Percentiles rank a stretch among this genome's conserved stretches.
Evolutionary conservation across 1,140 invertebrate genomes (phyloP).

Genomic region (Bombus difficillimus): DNA sequence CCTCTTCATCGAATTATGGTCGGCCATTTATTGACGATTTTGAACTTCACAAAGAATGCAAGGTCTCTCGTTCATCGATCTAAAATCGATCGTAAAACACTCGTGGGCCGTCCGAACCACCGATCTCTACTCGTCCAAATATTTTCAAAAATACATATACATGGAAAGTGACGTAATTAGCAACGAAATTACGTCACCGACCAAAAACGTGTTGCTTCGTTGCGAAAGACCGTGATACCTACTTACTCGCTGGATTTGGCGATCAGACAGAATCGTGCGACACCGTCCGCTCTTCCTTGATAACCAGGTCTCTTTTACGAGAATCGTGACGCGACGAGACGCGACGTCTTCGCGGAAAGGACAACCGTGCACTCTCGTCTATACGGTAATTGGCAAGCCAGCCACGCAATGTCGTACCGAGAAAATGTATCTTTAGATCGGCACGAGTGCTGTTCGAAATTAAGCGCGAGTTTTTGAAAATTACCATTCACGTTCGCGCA

Average conservation of each 20-base stretch:
- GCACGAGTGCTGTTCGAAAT: too few relatives aligned
- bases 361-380: not conserved
- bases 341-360: not conserved
- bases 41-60: not conserved
- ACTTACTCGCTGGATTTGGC: constrained; percentile 21
- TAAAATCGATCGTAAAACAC: not conserved
- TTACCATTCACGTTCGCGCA: not conserved
- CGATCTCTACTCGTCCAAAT: not conserved
- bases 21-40: not conserved
- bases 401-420: not conserved
- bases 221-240: constrained; percentile 18
- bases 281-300: not conserved
- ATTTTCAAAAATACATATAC: not conserved
- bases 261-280: not conserved
- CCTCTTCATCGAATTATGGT: not conserved
- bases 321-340: not conserved
- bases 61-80: not conserved
- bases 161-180: not conserved
- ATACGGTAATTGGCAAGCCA: not conserved
- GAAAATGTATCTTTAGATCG: not conserved
- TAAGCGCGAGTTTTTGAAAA: not conserved
- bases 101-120: not conserved
- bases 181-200: constrained; percentile 12
- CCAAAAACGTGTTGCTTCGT: constrained; percentile 10
- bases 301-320: not conserved